Evolutionary conservation across 2,797 vertebrate species (phyloP), one percentile per base, ranked within the genome.

Genomic region (Apogon hyalosoma): DNA sequence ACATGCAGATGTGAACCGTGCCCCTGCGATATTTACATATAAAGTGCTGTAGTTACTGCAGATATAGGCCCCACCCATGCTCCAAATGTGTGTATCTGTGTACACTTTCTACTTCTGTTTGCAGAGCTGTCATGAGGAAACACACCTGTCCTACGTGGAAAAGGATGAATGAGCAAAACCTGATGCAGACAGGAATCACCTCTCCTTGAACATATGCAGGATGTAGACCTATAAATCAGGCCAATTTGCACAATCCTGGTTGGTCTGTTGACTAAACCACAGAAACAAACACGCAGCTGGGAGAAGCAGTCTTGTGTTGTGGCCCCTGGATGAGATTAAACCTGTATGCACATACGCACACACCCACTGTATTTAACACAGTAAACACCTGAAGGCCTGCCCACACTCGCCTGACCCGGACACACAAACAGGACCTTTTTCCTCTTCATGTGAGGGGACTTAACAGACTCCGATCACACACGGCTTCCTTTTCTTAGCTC

Each of bases 101-200:
- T 50, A 16, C 7, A 40, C 58, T 43, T 65, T 69, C 52, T 60
- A 41, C 40, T 47, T 64, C 33, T 82, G 80, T 87, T 85, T 90
- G 78, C 63, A 58, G 51, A 87, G 77, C 84, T 80, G 75, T 58
- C 39, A 41, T 33, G 66, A 63, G 54, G 63, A 81, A 76, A 77
- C 68, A 83, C 83, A 90, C 73, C 83, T 85, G 86, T 70, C 80
- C 69, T 71, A 50, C 59, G 42, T 64, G 13, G 67, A 77, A 76
- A 61, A 19, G 38, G 38, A 64, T 42, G 60, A 63, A 78, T 55
- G 76, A 52, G 46, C 58, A 76, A 28, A 63, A 53, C 62, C 49
- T 42, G 43, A 73, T 49, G 50, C 24, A 33, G n/a, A 65, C 45
- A 41, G 36, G 28, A 54, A 40, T 40, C 18, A 54, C 33, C 47